phyloP scores from a whole-genome alignment of 1,140 invertebrate genomes.

The Melitaea cinxia region DNA sequence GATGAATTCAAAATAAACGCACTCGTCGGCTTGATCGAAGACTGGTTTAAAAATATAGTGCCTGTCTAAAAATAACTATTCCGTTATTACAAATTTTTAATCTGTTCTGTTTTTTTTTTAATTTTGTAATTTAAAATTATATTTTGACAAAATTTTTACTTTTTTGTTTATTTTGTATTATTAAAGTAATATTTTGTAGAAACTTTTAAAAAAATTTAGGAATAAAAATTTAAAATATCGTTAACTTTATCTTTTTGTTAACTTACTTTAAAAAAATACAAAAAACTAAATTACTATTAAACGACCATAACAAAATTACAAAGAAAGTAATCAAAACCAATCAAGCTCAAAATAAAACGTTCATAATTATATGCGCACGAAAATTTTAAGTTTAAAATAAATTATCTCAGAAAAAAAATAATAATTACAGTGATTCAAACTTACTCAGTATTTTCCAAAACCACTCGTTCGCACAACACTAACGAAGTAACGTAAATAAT shows the following conservation, averaged over 20 bases:
- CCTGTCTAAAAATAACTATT: constrained; percentile 1
- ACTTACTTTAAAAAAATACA: not conserved
- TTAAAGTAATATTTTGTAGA: too few relatives aligned
- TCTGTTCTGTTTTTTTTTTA: not conserved
- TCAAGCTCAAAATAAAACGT: not conserved
- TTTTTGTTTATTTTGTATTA: too few relatives aligned
- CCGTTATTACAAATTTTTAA: not conserved
- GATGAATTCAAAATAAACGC: constrained; percentile 8
- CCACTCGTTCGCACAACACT: constrained; percentile 44
- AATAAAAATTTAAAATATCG: too few relatives aligned
- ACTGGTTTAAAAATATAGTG: constrained; percentile 5
- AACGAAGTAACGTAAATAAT: constrained; percentile 41
- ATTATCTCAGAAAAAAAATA: not conserved
- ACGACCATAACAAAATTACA: not conserved
- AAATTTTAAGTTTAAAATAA: constrained; percentile 11
- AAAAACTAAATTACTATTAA: not conserved
- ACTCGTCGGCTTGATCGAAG: not conserved
- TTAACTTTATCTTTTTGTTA: too few relatives aligned
- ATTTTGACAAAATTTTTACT: not conserved
- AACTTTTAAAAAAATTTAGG: too few relatives aligned
- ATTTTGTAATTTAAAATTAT: not conserved
- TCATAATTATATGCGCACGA: not conserved
- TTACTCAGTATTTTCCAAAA: constrained; percentile 44
- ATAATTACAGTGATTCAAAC: constrained; percentile 12
- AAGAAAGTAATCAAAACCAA: not conserved